Conservation (phyloP, 1,140 invertebrate species). For the Meloidogyne hapla region DNA sequence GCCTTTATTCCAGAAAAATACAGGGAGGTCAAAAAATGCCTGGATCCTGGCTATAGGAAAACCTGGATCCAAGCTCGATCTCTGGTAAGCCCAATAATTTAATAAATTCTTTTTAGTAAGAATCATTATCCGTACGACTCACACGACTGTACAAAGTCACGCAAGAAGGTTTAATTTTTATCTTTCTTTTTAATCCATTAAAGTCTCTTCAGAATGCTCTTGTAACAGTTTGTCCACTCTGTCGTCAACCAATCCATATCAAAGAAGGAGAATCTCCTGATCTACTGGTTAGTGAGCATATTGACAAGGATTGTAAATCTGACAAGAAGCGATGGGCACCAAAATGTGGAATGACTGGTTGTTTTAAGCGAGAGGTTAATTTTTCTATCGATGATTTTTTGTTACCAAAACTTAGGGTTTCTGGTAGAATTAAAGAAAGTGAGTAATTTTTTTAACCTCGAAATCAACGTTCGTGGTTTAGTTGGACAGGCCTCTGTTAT, state of each 20-base stretch:
- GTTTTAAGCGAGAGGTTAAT: conserved; percentile 15
- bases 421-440: too few species aligned
- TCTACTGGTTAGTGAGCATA: conserved; percentile 19
- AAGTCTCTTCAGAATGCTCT: background rate
- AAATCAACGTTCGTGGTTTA: too few species aligned
- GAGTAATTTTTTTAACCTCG: too few species aligned
- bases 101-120: conserved; percentile 17
- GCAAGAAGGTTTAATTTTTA: conserved; percentile 7
- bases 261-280: conserved; percentile 13
- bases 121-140: conserved; percentile 14
- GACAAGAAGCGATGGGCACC: conserved; percentile 13
- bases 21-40: too few species aligned
- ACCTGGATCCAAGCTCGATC: too few species aligned
- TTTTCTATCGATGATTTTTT: background rate
- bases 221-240: conserved; percentile 16
- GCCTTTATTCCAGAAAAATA: too few species aligned
- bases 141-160: conserved; percentile 9
- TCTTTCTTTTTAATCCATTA: background rate
- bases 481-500: too few species aligned
- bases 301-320: conserved; percentile 19
- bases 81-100: too few species aligned
- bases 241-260: conserved; percentile 11
- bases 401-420: too few species aligned
- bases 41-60: too few species aligned
- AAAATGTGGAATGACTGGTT: conserved; percentile 14